phyloP scores from a whole-genome alignment of 2,888 invertebrate species.

The Folsomia candida region DNA sequence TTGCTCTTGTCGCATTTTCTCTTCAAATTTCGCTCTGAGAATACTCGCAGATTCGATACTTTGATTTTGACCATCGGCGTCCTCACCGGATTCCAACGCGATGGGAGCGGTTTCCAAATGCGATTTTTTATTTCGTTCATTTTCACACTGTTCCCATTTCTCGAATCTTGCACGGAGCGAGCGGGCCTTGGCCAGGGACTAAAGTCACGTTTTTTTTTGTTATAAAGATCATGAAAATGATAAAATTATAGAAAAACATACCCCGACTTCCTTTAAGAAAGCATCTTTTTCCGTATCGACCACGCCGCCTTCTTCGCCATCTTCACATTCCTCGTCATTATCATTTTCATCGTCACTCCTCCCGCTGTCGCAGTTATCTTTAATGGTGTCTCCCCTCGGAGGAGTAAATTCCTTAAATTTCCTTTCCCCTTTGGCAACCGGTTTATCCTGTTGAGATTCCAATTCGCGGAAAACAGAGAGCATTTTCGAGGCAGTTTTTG shows the following conservation, averaged over 20 bases:
- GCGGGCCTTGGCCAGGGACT: constrained; percentile 70
- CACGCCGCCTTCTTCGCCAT: constrained; percentile 56
- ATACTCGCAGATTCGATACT: constrained; percentile 81
- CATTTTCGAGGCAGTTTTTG: constrained; percentile 81
- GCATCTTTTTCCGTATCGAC: constrained; percentile 62
- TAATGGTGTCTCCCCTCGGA: constrained; percentile 71
- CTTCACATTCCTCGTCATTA: constrained; percentile 54
- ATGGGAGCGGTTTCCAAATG: constrained; percentile 55
- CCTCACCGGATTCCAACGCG: constrained; percentile 59
- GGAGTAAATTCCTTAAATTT: constrained; percentile 80
- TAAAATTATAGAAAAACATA: constrained; percentile 56
- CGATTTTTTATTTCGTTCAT: constrained; percentile 55
- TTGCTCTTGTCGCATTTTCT: constrained; percentile 17
- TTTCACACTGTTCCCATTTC: constrained; percentile 73
- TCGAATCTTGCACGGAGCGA: constrained; percentile 84
- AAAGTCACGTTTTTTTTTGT: no score
- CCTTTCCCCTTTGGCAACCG: constrained; percentile 56
- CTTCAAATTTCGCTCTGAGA: constrained; percentile 79
- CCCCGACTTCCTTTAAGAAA: constrained; percentile 59
- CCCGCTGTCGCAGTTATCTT: constrained; percentile 12
- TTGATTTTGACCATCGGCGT: no score
- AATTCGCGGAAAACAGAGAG: constrained; percentile 83
- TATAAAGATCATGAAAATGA: background rate
- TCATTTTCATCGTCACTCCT: constrained; percentile 56
- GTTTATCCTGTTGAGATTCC: constrained; percentile 65